A percentile compares a stretch with the other conserved stretches of the same genome.
Evolutionary conservation across 2,113 vertebrate species (phyloP).

Genomic region (Brachypodius melanocephalos): DNA sequence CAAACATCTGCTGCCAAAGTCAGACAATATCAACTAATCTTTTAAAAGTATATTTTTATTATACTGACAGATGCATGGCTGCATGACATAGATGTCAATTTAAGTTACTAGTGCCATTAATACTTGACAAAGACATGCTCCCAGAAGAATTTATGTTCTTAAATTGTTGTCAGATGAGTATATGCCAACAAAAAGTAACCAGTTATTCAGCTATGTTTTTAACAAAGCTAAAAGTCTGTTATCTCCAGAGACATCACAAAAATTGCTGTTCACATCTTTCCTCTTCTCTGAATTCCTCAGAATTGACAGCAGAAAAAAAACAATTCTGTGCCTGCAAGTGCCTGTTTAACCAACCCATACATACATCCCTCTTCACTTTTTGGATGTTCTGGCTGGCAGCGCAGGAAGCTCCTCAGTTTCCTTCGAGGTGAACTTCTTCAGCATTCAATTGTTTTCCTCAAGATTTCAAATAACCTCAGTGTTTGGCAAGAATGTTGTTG

Average conservation of each 20-base stretch:
- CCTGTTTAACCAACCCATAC: background rate
- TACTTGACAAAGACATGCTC: constrained; percentile 60
- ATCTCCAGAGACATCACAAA: constrained; percentile 38
- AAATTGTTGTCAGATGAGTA: constrained; percentile 52
- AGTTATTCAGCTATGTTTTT: constrained; percentile 19
- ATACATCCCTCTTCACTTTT: background rate
- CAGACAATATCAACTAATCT: constrained; percentile 50
- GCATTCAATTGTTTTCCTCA: background rate
- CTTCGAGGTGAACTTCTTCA: background rate
- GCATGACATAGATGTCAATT: constrained; percentile 64
- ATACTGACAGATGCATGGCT: constrained; percentile 63
- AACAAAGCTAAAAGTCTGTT: constrained; percentile 42
- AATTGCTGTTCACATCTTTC: background rate
- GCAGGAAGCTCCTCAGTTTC: background rate
- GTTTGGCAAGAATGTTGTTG: background rate
- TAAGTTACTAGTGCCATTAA: constrained; percentile 63
- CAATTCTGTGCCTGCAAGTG: background rate
- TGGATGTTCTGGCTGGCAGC: background rate
- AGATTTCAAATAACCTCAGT: background rate
- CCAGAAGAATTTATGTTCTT: constrained; percentile 53
- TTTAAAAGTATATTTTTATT: constrained; percentile 62
- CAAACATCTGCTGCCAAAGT: constrained; percentile 58
- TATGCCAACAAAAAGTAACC: constrained; percentile 29
- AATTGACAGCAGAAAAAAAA: background rate
- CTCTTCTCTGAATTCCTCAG: background rate